Base-by-base conservation (phyloP, 2,797 vertebrate genomes). In the Hoplostethus mediterraneus region DNA sequence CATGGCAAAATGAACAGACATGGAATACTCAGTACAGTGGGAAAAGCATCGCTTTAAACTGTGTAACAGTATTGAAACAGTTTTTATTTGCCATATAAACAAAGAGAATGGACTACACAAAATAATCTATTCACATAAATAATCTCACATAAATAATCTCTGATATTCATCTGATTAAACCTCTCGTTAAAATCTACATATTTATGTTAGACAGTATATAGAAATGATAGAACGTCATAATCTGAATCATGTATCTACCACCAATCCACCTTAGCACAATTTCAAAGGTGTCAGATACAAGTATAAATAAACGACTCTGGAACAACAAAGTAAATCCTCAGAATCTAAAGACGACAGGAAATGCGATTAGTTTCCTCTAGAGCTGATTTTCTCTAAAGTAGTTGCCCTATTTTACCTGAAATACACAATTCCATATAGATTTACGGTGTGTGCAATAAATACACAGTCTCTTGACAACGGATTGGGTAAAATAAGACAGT, bases 31-130 rank as follows among this genome's bases (percentile, higher is more conserved):
- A 84, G 83, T 88, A 92, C 81, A 82, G 55, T 81, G 81, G 87
- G 75, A 76, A 84, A 90, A 87, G 84, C 88, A 87, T 92, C 87
- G 89, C 85, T 92, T 91, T 81, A 75, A 88, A 79, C 66, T 67
- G 75, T 87, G 79, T 82, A 86, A 91, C 91, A 92, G 84, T 90
- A 77, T 85, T 73, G 30, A 68, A 80, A 89, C 67, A 71, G 73
- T 79, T 70, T 75, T 90, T 80, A 83, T 85, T 86, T 81, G 82
- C 71, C 84, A 89, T 90, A 82, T 81, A 85, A 88, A 89, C 83
- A 79, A 82, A 82, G 63, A 86, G 31, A 80, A 89, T 54, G 9
- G 31, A 81, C 67, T 33, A 86, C 77, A 81, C 75, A 17, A 80
- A 79, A 82, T 71, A 67, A 72, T 87, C 64, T 83, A 77, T 77